Percentiles rank a stretch among this genome's conserved stretches.
These are phyloP conservation scores for Antennarius maculatus DNA, from an alignment of 2,797 vertebrate species.

Conservation along the genomic window DNA sequence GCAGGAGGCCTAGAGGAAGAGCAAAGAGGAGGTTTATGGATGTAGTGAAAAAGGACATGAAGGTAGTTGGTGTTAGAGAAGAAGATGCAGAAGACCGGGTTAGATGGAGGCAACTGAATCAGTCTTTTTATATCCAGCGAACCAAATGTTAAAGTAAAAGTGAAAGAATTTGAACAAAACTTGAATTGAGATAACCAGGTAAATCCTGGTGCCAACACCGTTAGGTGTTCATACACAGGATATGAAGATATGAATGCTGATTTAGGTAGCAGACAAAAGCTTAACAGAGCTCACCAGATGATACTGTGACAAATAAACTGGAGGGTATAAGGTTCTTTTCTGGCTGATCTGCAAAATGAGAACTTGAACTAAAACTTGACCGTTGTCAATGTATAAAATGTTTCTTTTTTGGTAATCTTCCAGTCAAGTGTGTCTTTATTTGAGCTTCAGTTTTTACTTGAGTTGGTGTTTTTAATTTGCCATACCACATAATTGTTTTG, in stretches of 20 bases:
- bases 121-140: constrained; percentile 2
- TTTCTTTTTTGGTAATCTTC: not conserved
- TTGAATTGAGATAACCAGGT: too few species aligned
- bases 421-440: not conserved
- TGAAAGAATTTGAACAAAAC: constrained; percentile 4
- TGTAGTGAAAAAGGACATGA: too few species aligned
- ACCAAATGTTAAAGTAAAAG: constrained; percentile 5
- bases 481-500: not conserved
- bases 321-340: constrained; percentile 2
- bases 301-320: not conserved
- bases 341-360: not conserved
- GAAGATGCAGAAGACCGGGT: too few species aligned
- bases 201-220: too few species aligned
- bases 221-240: not conserved
- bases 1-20: too few species aligned
- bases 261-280: not conserved
- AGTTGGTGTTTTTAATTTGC: not conserved
- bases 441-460: not conserved
- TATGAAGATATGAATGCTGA: not conserved
- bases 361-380: not conserved
- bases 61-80: too few species aligned
- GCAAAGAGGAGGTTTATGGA: too few species aligned
- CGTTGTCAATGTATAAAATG: constrained; percentile 9
- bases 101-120: too few species aligned
- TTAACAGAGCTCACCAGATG: constrained; percentile 1